These are phyloP conservation scores for Heterotilapia buettikoferi DNA, from an alignment of 2,113 vertebrate species.

Conservation along the genomic window DNA sequence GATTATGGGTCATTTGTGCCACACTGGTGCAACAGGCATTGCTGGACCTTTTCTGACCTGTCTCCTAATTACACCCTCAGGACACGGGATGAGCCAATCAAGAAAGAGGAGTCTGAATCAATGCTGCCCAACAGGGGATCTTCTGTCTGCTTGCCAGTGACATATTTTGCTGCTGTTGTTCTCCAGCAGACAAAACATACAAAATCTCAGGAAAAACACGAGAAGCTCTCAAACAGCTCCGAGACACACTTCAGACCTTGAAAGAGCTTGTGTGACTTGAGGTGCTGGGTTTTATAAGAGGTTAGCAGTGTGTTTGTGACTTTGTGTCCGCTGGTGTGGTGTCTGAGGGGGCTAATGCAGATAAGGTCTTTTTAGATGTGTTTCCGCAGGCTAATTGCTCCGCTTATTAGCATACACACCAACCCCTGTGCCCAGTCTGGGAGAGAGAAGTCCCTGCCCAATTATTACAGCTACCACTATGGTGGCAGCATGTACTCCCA, in stretches of 20 bases:
- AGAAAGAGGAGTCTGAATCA: neutral
- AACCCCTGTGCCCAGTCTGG: slow-evolving; percentile 49
- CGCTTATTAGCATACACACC: slow-evolving; percentile 71
- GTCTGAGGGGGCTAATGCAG: slow-evolving; percentile 38
- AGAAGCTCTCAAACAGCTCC: neutral
- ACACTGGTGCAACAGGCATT: slow-evolving; percentile 44
- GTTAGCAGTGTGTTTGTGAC: neutral
- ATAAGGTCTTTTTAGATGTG: slow-evolving; percentile 52
- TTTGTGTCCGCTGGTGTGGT: neutral
- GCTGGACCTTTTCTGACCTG: slow-evolving; percentile 44
- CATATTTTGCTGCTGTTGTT: slow-evolving; percentile 15
- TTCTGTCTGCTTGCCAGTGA: slow-evolving; percentile 21
- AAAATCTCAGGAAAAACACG: neutral
- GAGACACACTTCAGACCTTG: slow-evolving; percentile 2
- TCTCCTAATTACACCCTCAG: slow-evolving; percentile 67
- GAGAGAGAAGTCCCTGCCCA: slow-evolving; percentile 69
- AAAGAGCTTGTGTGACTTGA: neutral
- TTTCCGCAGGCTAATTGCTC: slow-evolving; percentile 69
- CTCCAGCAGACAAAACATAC: neutral
- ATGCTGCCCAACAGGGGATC: neutral
- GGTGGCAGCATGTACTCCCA: slow-evolving; percentile 42
- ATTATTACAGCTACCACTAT: slow-evolving; percentile 62
- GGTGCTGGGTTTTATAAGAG: neutral
- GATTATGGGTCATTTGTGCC: slow-evolving; percentile 64
- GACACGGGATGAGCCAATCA: slow-evolving; percentile 34